Conservation (phyloP, 64 coral and sea anemone genomes). For the Exaiptasia diaphana region DNA sequence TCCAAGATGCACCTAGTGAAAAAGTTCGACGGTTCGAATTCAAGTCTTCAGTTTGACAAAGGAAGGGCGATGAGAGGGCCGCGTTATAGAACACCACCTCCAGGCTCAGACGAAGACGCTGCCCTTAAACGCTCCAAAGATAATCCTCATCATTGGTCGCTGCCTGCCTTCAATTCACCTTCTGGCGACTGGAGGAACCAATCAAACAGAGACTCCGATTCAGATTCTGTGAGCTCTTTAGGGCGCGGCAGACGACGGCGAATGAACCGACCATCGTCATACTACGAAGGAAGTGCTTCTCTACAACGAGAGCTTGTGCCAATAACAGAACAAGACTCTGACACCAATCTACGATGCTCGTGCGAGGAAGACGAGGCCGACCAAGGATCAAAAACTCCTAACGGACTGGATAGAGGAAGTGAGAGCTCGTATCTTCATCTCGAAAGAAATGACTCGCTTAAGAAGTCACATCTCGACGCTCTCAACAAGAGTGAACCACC, state of each 20-base stretch:
- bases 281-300: constrained; percentile 34
- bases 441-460: constrained; percentile 30
- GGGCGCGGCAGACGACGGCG: constrained; percentile 53
- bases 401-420: constrained; percentile 13
- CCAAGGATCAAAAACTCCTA: neutral
- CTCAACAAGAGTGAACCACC: neutral
- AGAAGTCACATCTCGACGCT: constrained; percentile 33
- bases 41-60: constrained; percentile 56
- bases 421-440: constrained; percentile 54
- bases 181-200: constrained; percentile 44
- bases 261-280: constrained; percentile 60
- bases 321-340: constrained; percentile 50
- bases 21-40: constrained; percentile 76
- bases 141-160: constrained; percentile 78
- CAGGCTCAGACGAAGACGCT: neutral
- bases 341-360: constrained; percentile 56
- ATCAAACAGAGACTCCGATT: constrained; percentile 50
- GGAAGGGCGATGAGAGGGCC: constrained; percentile 22
- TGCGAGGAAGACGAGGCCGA: constrained; percentile 59
- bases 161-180: constrained; percentile 57
- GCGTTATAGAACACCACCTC: constrained; percentile 30
- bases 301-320: constrained; percentile 25
- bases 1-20: constrained; percentile 48
- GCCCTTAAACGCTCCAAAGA: constrained; percentile 42
- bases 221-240: constrained; percentile 57